phyloP scores from a whole-genome alignment of 2,797 vertebrate genomes.

The Thamnophis elegans region DNA sequence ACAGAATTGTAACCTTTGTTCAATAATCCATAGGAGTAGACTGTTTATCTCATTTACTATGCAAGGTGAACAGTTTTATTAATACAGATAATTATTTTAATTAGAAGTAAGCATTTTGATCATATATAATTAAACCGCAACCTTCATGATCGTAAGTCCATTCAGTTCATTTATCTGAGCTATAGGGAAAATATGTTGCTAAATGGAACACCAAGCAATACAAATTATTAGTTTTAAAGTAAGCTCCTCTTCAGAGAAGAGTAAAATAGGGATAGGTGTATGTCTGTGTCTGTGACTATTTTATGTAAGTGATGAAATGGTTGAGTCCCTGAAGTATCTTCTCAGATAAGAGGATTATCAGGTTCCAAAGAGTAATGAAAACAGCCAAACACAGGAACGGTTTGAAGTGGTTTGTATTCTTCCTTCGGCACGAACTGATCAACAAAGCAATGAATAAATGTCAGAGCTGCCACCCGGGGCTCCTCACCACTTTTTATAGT shows the following conservation, averaged over 20 bases:
- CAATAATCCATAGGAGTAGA: neutral
- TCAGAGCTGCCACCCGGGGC: too few species aligned
- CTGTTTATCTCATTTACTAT: neutral
- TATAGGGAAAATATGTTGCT: neutral
- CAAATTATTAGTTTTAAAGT: conserved; percentile 24
- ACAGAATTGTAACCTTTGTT: neutral
- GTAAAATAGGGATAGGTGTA: neutral
- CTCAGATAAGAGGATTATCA: neutral
- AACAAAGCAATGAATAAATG: too few species aligned
- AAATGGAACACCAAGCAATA: neutral
- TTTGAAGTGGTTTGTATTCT: too few species aligned
- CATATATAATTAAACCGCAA: neutral
- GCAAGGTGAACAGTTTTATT: neutral
- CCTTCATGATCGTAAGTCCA: neutral
- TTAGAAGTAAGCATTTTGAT: neutral
- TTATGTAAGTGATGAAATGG: neutral
- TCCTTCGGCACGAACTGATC: too few species aligned
- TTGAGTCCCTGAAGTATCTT: conserved; percentile 37
- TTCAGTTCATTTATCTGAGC: neutral
- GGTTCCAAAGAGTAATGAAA: too few species aligned
- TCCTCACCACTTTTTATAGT: too few species aligned
- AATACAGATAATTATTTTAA: neutral
- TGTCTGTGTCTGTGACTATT: neutral
- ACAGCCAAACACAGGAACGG: too few species aligned
- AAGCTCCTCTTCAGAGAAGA: conserved; percentile 36